A percentile compares a stretch with the other conserved stretches of the same genome.
Conservation (phyloP, 2,113 vertebrate species). For the Odontophorus gujanensis region DNA sequence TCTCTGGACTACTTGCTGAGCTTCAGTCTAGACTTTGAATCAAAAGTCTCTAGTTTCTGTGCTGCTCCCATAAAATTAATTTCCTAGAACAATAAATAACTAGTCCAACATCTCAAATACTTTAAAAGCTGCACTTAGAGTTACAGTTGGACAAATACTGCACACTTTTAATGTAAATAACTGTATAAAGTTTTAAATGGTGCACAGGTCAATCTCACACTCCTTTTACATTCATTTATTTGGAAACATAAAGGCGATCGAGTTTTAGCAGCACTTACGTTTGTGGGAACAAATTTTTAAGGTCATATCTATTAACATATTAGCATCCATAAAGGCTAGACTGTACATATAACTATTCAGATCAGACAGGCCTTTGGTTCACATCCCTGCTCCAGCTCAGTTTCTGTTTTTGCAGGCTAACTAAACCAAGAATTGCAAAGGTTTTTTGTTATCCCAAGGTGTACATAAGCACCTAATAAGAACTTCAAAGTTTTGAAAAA, state of each 20-base stretch:
- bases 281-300: slow-evolving; percentile 58
- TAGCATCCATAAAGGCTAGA: not conserved
- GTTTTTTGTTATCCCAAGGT: not conserved
- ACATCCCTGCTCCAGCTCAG: not conserved
- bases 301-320: not conserved
- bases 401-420: not conserved
- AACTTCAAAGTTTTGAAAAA: not conserved
- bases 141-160: slow-evolving; percentile 19
- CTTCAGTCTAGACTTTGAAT: slow-evolving; percentile 59
- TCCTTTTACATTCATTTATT: slow-evolving; percentile 25
- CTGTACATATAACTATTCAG: not conserved
- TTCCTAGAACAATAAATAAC: slow-evolving; percentile 69
- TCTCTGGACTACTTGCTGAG: slow-evolving; percentile 34
- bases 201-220: slow-evolving; percentile 31
- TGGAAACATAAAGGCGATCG: slow-evolving; percentile 33
- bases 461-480: not conserved
- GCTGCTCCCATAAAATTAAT: slow-evolving; percentile 23
- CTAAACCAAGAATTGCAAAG: not conserved
- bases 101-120: slow-evolving; percentile 35
- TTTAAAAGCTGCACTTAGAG: slow-evolving; percentile 36
- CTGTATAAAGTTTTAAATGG: slow-evolving; percentile 33
- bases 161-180: slow-evolving; percentile 57
- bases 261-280: slow-evolving; percentile 27
- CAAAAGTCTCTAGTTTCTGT: slow-evolving; percentile 34
- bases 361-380: not conserved